Conservation (phyloP, 1,140 invertebrate genomes). For the Drosophila bifasciata region DNA sequence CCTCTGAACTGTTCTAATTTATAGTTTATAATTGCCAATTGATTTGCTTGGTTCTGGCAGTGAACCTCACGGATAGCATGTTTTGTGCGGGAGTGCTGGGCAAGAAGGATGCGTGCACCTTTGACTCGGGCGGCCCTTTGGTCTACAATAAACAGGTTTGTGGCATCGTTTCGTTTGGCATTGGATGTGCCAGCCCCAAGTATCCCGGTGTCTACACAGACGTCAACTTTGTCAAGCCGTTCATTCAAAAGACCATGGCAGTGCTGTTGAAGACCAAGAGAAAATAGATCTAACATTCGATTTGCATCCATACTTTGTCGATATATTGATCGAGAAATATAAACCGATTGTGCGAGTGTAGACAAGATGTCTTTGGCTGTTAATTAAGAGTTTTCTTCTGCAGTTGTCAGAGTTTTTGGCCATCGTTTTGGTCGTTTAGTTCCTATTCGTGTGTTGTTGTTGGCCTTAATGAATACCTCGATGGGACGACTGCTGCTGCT, state of each 20-base stretch:
- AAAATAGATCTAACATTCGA: neutral
- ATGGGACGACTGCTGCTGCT: too few species aligned
- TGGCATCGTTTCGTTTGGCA: slow-evolving; percentile 71
- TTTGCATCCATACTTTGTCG: too few species aligned
- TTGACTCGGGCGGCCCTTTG: slow-evolving; percentile 70
- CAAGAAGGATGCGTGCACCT: slow-evolving; percentile 64
- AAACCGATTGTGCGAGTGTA: too few species aligned
- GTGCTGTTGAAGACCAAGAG: neutral
- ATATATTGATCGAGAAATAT: too few species aligned
- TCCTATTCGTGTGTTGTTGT: too few species aligned
- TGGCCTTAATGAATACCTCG: too few species aligned
- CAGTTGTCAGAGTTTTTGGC: too few species aligned
- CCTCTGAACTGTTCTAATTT: neutral
- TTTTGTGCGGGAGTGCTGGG: slow-evolving; percentile 56
- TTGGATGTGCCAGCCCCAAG: slow-evolving; percentile 58
- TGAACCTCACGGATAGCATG: slow-evolving; percentile 48
- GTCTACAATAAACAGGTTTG: slow-evolving; percentile 46
- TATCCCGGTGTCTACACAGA: slow-evolving; percentile 74
- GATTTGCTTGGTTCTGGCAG: neutral
- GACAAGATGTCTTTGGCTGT: too few species aligned
- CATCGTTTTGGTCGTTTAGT: too few species aligned
- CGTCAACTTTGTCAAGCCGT: slow-evolving; percentile 66
- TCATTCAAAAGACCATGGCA: slow-evolving; percentile 39
- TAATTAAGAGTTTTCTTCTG: too few species aligned
- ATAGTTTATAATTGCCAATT: neutral